Evolutionary conservation across 2,888 invertebrate species (phyloP), one percentile per base, ranked within the genome.

Genomic region (Ephialtes manifestator): DNA sequence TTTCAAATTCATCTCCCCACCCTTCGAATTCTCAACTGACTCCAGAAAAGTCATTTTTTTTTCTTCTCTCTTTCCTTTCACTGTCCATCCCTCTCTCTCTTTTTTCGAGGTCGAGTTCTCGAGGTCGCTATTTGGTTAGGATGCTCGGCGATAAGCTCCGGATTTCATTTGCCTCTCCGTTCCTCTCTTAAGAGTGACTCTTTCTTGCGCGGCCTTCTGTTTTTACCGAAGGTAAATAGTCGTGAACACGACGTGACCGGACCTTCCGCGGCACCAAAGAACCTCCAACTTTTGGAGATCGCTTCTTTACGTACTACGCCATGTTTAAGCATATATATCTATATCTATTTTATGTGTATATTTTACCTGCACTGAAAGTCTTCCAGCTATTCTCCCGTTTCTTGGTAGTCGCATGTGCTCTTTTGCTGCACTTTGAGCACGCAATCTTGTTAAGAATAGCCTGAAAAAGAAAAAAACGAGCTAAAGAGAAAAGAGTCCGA

Each of bases 121-220:
- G 83, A 87, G 81, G 63, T 88, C 88, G 88, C 86, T 92, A 90
- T 93, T 93, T 93, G 88, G 89, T 92, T 92, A 92, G 92, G 92
- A 92, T 87, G 74, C 55, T 55, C 77, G 63, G 71, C 84, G 91
- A 92, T 92, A 92, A 90, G 88, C 89, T 88, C 89, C 88, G 90
- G 91, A 92, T 92, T 93, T 92, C 92, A 91, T 92, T 93, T 91
- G 85, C 88, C 88, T 84, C 82, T 85, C 68, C 72, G 72, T 74
- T 77, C 72, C 71, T 78, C 74, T 80, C 79, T 77, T 80, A 76
- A 72, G 76, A 55, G 81, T 35, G 86, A 83, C 86, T 85, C 74
- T 60, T 46, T 67, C 79, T 77, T 15, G 39, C 80, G 84, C 83
- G 81, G 81, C 82, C 86, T 86, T 87, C 86, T 87, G 86, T 88